Base-by-base conservation (phyloP, 2,797 vertebrate species). In the Thripadectes ignobilis region DNA sequence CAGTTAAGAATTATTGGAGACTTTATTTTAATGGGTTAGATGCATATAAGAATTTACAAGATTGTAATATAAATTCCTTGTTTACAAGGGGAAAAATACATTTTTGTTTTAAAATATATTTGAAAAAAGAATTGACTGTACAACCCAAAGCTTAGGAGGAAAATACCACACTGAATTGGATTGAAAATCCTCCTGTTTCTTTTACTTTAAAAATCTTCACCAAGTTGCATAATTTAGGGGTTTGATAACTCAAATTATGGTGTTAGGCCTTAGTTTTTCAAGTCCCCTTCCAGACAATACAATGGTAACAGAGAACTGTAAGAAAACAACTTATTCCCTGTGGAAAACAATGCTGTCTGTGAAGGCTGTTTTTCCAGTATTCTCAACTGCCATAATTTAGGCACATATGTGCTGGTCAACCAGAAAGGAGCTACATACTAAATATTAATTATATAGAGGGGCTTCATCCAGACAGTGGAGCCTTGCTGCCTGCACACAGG, bases 401-500 rank as follows among this genome's bases (percentile, higher is more conserved):
- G 62, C 19, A 72, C 36, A n/a, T 14, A 21, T 14, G 22, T 0
- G 0, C n/a, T 78, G 30, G 26, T 34, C 2, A 6, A 7, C 7
- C 21, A 82, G 27, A 19, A 16, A 39, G 46, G 78, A 88, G 11
- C 10, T 63, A 16, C 9, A 32, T n/a, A 10, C 10, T 45, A 24
- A 85, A 36, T 6, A 2, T 49, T 22, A 69, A 43, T 67, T n/a
- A 34, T 36, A 14, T 23, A 61, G 46, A 59, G 2, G 2, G 10
- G 2, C 3, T 81, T 68, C 12, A 59, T 36, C 7, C 27, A 59
- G 22, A 15, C 5, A 18, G 11, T 38, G 41, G 65, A 89, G 22
- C 27, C 26, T 54, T 65, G 23, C 29, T 32, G 11, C 16, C 32
- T 55, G n/a, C 34, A n/a, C 0, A 1, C 0, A 0, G 23, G 43